phyloP scores from a whole-genome alignment of 2,888 invertebrate species.

The Eucriotettix oculatus region DNA sequence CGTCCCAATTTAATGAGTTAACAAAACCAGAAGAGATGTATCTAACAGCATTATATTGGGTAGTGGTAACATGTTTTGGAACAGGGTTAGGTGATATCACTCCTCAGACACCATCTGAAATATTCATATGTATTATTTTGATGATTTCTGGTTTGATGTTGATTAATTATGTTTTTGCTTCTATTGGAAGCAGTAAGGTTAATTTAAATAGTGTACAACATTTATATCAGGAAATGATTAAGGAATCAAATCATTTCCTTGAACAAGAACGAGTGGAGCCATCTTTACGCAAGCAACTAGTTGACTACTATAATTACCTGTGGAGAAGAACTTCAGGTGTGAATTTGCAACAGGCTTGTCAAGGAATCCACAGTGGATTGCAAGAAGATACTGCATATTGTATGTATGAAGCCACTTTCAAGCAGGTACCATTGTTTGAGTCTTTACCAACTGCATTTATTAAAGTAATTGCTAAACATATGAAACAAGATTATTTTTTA shows the following conservation, averaged over 20 bases:
- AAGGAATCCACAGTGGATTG: constrained; percentile 31
- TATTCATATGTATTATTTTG: constrained; percentile 28
- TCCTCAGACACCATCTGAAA: constrained; percentile 28
- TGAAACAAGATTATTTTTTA: constrained; percentile 33
- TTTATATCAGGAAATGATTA: constrained; percentile 30
- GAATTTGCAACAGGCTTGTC: constrained; percentile 29
- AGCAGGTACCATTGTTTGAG: constrained; percentile 35
- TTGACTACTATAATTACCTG: constrained; percentile 33
- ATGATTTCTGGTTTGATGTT: constrained; percentile 32
- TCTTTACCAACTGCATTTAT: constrained; percentile 35
- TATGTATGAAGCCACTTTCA: constrained; percentile 33
- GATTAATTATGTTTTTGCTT: constrained; percentile 34
- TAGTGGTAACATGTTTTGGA: constrained; percentile 25
- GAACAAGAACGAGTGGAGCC: constrained; percentile 23
- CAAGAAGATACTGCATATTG: constrained; percentile 36
- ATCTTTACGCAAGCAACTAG: constrained; percentile 24
- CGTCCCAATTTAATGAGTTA: neutral
- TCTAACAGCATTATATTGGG: constrained; percentile 32
- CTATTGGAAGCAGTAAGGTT: constrained; percentile 32
- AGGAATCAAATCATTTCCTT: constrained; percentile 30
- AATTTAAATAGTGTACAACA: constrained; percentile 31
- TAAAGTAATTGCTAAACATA: constrained; percentile 33
- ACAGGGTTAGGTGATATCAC: constrained; percentile 32
- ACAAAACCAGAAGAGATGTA: constrained; percentile 24
- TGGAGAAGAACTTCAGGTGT: constrained; percentile 35